These are phyloP conservation scores for Lithobates sylvaticus DNA, from an alignment of 2,797 vertebrate genomes.

Conservation along the genomic window DNA sequence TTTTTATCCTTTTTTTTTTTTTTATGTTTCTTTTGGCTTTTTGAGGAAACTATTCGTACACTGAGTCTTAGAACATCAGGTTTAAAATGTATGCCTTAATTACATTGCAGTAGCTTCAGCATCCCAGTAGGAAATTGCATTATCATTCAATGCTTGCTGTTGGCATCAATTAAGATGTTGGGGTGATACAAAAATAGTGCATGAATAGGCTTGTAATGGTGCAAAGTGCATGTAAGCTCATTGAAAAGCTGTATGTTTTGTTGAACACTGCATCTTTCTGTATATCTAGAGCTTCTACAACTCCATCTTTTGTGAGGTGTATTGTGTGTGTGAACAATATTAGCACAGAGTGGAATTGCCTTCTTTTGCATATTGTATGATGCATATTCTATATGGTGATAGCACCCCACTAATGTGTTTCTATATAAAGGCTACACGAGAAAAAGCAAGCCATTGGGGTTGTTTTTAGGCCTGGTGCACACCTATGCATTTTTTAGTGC, in stretches of 20 bases:
- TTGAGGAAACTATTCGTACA: neutral
- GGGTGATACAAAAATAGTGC: constrained; percentile 39
- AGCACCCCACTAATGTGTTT: too few species aligned
- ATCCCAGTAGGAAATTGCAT: constrained; percentile 36
- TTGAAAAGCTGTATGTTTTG: constrained; percentile 6
- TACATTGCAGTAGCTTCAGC: constrained; percentile 10
- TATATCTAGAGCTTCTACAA: too few species aligned
- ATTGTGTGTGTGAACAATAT: too few species aligned
- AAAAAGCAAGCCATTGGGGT: too few species aligned
- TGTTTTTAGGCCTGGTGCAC: too few species aligned
- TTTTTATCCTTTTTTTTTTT: too few species aligned
- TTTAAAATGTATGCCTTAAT: constrained; percentile 44
- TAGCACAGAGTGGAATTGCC: too few species aligned
- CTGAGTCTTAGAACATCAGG: constrained; percentile 18
- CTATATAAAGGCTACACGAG: too few species aligned
- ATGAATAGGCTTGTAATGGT: constrained; percentile 7
- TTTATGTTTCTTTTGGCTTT: neutral
- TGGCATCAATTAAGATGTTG: constrained; percentile 40
- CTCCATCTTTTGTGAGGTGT: too few species aligned
- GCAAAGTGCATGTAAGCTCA: neutral
- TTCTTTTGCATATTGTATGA: too few species aligned
- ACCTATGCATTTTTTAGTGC: too few species aligned
- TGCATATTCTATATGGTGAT: too few species aligned
- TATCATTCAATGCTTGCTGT: constrained; percentile 19
- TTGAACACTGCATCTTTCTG: neutral